A percentile compares a stretch with the other conserved stretches of the same genome.
These are phyloP conservation scores for Paracanthobrama guichenoti DNA, from an alignment of 2,113 vertebrate genomes.

Conservation along the genomic window DNA sequence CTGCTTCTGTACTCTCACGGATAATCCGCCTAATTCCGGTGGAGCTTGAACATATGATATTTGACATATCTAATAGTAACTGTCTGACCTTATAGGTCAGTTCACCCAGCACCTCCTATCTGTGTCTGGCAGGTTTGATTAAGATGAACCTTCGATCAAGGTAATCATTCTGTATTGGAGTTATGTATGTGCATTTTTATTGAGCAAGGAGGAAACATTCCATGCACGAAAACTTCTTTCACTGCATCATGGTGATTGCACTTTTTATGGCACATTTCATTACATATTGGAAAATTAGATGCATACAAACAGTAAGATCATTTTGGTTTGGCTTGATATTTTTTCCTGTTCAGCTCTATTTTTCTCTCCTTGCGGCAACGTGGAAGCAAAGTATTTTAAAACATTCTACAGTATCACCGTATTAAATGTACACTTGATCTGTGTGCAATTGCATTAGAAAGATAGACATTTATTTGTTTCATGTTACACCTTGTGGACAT, in stretches of 20 bases:
- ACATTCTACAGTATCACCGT: neutral
- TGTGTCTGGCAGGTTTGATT: constrained; percentile 83
- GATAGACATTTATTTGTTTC: too few species aligned
- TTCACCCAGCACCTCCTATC: constrained; percentile 83
- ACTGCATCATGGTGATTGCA: neutral
- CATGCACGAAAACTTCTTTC: neutral
- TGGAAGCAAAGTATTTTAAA: neutral
- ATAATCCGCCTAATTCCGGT: constrained; percentile 76
- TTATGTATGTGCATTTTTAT: neutral
- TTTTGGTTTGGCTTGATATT: neutral
- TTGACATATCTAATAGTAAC: constrained; percentile 83
- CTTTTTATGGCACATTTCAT: neutral
- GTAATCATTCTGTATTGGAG: constrained; percentile 77
- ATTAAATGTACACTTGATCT: neutral
- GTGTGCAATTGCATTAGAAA: neutral
- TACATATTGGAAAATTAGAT: neutral
- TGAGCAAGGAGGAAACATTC: neutral
- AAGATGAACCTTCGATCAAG: constrained; percentile 81
- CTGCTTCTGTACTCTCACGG: constrained; percentile 69
- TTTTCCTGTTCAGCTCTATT: neutral
- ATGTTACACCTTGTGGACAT: neutral
- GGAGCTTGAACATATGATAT: constrained; percentile 82
- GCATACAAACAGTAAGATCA: neutral
- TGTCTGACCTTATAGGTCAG: constrained; percentile 61
- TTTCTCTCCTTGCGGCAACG: neutral